Base-by-base conservation (phyloP, 2,888 invertebrate genomes). In the Pteria penguin region DNA sequence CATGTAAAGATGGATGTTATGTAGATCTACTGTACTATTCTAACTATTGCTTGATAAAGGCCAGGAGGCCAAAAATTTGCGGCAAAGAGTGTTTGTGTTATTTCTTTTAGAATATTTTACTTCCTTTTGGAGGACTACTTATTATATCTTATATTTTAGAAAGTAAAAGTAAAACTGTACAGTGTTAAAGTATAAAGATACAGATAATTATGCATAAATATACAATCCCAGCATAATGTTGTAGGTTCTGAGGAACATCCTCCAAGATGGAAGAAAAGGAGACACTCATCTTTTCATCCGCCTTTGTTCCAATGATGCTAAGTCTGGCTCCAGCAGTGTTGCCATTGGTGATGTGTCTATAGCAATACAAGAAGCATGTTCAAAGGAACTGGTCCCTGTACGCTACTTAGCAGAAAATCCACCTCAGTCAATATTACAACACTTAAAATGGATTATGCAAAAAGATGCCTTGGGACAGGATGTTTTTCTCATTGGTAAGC, bases 381-480 rank as follows among this genome's bases (percentile, higher is more conserved):
- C 95, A 89, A 94, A 95, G 2, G 96, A 97, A 93, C 95, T 96
- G 90, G 96, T 98, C n/a, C 98, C 98, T 8, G 93, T 94, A 86
- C 95, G 95, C 86, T 96, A 96, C 91, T 93, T 90, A 55, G 79
- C 85, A 29, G 85, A 87, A 26, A 80, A 88, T 33, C 72, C 87
- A 22, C 87, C 92, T 36, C 97, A 97, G 92, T 95, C 95, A 76
- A 94, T 95, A 0, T 92, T 97, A 4, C 94, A 95, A 78, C 96
- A 97, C 91, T 93, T 98, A 84, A 94, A 96, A 94, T 98, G 98
- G 98, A 97, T 98, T 95, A 94, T 98, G 93, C 98, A 98, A 91
- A 98, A 98, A 91, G 98, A 76, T 73, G 72, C 72, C 14, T 93
- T 99, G 2, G 96, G 96, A 0, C 99, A 99, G 92, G 99, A 99